Evolutionary conservation across 2,797 vertebrate genomes (phyloP).

Genomic region (Sebastes minor): DNA sequence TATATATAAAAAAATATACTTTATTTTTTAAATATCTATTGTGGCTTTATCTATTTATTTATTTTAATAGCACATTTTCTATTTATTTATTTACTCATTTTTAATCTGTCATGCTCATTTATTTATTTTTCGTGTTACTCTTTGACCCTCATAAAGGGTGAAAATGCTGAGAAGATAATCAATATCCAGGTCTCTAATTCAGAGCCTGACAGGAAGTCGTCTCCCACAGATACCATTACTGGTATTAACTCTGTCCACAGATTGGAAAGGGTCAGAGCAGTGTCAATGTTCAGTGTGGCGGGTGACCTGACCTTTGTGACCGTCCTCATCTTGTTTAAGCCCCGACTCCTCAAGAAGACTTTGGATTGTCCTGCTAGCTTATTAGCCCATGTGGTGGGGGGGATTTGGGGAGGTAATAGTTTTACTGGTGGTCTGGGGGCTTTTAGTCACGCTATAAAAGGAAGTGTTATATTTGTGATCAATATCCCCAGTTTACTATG

Average conservation of each 20-base stretch:
- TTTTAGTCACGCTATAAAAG: conserved; percentile 15
- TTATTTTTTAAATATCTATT: background rate
- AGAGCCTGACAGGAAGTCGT: conserved; percentile 68
- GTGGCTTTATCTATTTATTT: background rate
- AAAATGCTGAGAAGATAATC: conserved; percentile 55
- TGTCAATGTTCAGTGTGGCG: conserved; percentile 54
- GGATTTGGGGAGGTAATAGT: conserved; percentile 26
- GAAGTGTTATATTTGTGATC: conserved; percentile 11
- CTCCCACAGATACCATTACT: conserved; percentile 71
- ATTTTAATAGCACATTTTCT: background rate
- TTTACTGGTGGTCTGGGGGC: conserved; percentile 33
- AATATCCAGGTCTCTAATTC: conserved; percentile 65
- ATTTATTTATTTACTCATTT: background rate
- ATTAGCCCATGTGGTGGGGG: conserved; percentile 45
- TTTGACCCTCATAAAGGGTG: background rate
- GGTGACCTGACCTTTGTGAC: conserved; percentile 72
- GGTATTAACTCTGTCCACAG: conserved; percentile 70
- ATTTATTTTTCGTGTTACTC: background rate
- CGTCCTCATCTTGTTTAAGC: conserved; percentile 63
- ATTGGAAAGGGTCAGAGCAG: conserved; percentile 65
- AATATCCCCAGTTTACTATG: background rate
- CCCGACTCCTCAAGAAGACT: conserved; percentile 12
- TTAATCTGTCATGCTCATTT: background rate
- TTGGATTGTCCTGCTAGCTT: conserved; percentile 51
- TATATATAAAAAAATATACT: background rate